These are phyloP conservation scores for Lacerta bilineata DNA, from an alignment of 2,797 vertebrate species.

Conservation along the genomic window DNA sequence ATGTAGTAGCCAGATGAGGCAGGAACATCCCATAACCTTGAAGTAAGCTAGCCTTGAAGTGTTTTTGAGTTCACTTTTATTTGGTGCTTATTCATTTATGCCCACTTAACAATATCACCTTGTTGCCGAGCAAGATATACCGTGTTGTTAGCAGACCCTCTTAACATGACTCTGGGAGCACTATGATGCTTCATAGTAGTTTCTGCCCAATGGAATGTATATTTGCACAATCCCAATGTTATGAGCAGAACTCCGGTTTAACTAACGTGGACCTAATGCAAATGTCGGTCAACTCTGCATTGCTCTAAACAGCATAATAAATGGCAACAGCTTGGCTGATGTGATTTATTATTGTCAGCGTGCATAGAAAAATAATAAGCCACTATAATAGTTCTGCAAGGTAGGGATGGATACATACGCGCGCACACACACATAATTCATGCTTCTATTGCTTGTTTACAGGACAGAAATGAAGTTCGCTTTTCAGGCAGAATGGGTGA, in stretches of 20 bases:
- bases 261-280: slow-evolving; percentile 4
- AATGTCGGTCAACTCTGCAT: not conserved
- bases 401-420: slow-evolving; percentile 50
- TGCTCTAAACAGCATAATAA: slow-evolving; percentile 75
- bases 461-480: slow-evolving; percentile 63
- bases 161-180: not conserved
- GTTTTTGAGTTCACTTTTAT: not conserved
- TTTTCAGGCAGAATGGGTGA: slow-evolving; percentile 45
- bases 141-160: not conserved
- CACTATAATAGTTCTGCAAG: slow-evolving; percentile 69
- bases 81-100: not conserved
- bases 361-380: slow-evolving; percentile 76
- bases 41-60: not conserved
- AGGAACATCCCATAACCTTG: not conserved
- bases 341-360: slow-evolving; percentile 73
- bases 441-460: slow-evolving; percentile 60
- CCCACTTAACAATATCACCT: not conserved
- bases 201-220: not conserved
- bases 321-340: slow-evolving; percentile 70
- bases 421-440: slow-evolving; percentile 45
- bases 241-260: slow-evolving; percentile 32
- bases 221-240: not conserved
- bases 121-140: slow-evolving; percentile 13
- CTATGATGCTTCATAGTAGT: not conserved
- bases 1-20: not conserved